Conservation (phyloP, 2,113 vertebrate genomes). For the Delphinus delphis region DNA sequence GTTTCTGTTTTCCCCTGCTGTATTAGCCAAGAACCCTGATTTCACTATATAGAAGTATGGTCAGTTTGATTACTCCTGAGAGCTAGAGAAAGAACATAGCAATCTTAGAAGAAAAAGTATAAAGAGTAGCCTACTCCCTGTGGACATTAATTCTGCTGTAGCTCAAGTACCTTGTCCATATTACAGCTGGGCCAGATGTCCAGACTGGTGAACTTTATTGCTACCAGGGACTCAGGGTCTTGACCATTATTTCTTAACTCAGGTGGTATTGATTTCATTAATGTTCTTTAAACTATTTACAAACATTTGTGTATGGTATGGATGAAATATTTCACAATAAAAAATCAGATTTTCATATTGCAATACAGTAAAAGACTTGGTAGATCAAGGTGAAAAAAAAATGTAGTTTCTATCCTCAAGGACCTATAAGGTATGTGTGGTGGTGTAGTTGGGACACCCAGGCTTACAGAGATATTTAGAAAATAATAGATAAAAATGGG, state of each 20-base stretch:
- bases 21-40: not conserved
- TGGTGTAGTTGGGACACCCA: not conserved
- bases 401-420: not conserved
- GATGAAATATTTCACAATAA: not conserved
- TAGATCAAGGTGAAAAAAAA: not conserved
- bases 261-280: slow-evolving; percentile 5
- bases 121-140: not conserved
- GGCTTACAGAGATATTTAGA: not conserved
- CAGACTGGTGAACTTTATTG: not conserved
- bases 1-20: not conserved
- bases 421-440: not conserved
- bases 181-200: not conserved
- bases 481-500: not conserved
- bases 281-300: not conserved
- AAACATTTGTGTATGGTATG: not conserved
- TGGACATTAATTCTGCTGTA: not conserved
- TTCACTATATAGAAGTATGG: not conserved
- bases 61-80: not conserved
- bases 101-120: not conserved
- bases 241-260: slow-evolving; percentile 5
- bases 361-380: not conserved
- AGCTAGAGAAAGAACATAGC: not conserved
- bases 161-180: not conserved
- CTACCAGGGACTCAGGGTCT: not conserved
- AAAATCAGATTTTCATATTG: not conserved